Conservation (phyloP, 2,113 vertebrate genomes). For the Choloepus hoffmanni region DNA sequence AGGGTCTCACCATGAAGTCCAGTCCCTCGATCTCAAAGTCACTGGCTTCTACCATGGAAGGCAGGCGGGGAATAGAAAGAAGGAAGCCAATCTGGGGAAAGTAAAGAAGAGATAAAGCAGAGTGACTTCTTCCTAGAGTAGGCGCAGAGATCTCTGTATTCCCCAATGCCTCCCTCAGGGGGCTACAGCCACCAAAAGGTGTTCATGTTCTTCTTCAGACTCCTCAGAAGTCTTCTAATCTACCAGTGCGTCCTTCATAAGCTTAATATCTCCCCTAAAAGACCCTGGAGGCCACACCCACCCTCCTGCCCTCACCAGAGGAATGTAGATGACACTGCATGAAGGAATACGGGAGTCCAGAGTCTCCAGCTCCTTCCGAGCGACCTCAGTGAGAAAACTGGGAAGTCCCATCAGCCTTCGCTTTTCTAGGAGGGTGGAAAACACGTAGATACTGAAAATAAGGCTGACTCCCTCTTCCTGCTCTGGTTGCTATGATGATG, state of each 20-base stretch:
- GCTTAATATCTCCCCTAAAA: background rate
- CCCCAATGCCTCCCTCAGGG: background rate
- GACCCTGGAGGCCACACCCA: background rate
- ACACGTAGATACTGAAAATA: background rate
- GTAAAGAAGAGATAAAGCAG: background rate
- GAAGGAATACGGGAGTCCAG: constrained; percentile 92
- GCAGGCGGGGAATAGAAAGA: constrained; percentile 93
- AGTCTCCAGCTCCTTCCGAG: constrained; percentile 92
- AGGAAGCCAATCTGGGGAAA: constrained; percentile 94
- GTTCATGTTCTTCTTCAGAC: background rate
- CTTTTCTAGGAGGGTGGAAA: constrained; percentile 89
- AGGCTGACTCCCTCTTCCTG: background rate
- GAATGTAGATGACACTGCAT: constrained; percentile 97
- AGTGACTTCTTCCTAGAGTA: background rate
- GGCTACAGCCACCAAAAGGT: background rate
- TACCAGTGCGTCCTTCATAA: background rate
- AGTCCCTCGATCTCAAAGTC: constrained; percentile 96
- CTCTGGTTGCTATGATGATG: too few relatives aligned
- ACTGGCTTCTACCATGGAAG: constrained; percentile 92
- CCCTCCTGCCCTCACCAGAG: constrained; percentile 88
- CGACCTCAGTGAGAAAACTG: constrained; percentile 96
- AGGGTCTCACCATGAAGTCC: constrained; percentile 93
- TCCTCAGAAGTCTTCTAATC: background rate
- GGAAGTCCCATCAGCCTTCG: constrained; percentile 94
- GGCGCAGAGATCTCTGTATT: background rate